Evolutionary conservation across 2,797 vertebrate genomes (phyloP).

Genomic region (Chloroceryle amazona): DNA sequence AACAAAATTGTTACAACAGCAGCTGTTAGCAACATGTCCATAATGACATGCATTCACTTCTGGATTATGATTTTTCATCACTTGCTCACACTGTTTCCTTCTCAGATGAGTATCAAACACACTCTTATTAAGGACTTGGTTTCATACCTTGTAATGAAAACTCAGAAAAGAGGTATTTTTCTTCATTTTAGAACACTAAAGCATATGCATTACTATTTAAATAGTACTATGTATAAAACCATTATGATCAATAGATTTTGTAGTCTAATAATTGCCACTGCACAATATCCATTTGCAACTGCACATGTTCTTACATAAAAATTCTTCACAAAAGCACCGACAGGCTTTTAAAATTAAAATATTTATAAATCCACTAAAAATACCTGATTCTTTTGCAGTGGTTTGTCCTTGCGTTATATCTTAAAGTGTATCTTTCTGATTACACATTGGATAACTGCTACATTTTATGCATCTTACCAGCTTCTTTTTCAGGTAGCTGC

Average conservation of each 20-base stretch:
- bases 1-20: not conserved
- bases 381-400: rapidly evolving
- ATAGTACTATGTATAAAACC: not conserved
- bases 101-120: not conserved
- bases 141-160: not conserved
- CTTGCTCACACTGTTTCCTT: not conserved
- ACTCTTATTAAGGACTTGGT: not conserved
- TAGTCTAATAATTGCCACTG: not conserved
- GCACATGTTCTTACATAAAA: not conserved
- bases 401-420: not conserved
- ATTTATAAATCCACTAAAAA: not conserved
- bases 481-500: constrained; percentile 89
- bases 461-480: constrained; percentile 83
- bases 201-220: not conserved
- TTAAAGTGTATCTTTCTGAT: not conserved
- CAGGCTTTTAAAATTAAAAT: not conserved
- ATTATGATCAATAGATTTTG: not conserved
- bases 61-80: not conserved
- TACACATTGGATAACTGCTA: not conserved
- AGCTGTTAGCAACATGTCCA: not conserved
- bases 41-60: not conserved
- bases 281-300: not conserved
- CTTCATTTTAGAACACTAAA: not conserved
- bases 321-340: not conserved
- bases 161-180: not conserved